These are phyloP conservation scores for Dione vanillae DNA, from an alignment of 2,888 invertebrate species.

Conservation along the genomic window DNA sequence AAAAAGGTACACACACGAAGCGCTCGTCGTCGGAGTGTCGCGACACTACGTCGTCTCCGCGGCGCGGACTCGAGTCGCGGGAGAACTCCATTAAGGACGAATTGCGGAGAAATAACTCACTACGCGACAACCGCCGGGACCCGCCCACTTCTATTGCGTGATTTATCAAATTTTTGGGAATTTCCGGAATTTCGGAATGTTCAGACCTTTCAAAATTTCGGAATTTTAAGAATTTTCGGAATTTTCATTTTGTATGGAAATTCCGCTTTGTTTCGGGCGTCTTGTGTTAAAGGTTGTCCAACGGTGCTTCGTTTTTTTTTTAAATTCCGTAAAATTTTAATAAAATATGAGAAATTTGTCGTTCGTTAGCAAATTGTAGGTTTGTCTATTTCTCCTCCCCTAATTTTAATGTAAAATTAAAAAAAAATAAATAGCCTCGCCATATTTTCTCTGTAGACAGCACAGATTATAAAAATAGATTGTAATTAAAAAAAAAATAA, in stretches of 20 bases:
- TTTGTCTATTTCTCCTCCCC: not conserved
- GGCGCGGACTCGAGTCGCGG: constrained; percentile 70
- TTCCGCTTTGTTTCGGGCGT: constrained; percentile 14
- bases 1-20: constrained; percentile 76
- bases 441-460: constrained; percentile 15
- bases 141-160: constrained; percentile 73
- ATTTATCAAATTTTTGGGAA: constrained; percentile 44
- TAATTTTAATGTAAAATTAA: not conserved
- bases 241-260: not conserved
- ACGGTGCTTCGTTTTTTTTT: constrained; percentile 35
- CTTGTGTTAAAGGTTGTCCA: constrained; percentile 45
- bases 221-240: not conserved
- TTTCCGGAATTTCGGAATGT: not conserved
- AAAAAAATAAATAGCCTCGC: not conserved
- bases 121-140: constrained; percentile 67
- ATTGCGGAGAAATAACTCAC: constrained; percentile 72
- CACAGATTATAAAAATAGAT: constrained; percentile 6
- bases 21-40: constrained; percentile 81
- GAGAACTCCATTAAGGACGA: constrained; percentile 70
- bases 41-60: constrained; percentile 69
- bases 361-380: not conserved
- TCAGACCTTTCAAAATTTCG: not conserved
- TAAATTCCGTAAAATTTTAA: constrained; percentile 17
- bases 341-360: not conserved
- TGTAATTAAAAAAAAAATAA: not conserved